phyloP scores from a whole-genome alignment of 2,888 invertebrate species.

The Ommatoiulus sabulosus region DNA sequence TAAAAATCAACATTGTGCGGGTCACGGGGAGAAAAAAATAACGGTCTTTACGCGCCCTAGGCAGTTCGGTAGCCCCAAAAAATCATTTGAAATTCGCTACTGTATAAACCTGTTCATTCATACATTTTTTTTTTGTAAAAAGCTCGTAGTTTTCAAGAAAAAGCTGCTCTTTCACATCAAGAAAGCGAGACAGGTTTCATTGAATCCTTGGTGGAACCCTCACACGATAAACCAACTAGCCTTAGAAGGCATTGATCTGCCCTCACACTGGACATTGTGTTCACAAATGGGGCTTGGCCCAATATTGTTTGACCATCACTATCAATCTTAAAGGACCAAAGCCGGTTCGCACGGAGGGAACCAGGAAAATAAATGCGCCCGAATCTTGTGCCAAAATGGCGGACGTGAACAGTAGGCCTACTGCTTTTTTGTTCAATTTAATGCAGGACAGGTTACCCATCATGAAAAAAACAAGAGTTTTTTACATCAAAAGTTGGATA shows the following conservation, averaged over 20 bases:
- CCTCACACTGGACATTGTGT: background rate
- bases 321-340: slow-evolving; percentile 11
- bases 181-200: background rate
- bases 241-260: slow-evolving; percentile 24
- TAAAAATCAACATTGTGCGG: background rate
- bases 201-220: background rate
- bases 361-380: background rate
- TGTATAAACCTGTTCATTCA: background rate
- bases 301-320: slow-evolving; percentile 27
- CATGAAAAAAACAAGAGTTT: too few species aligned
- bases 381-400: background rate
- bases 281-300: slow-evolving; percentile 24
- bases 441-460: too few species aligned
- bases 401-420: background rate
- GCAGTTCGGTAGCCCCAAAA: background rate
- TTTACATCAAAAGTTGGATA: too few species aligned
- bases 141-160: background rate
- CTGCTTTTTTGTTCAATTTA: too few species aligned
- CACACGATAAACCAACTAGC: slow-evolving; percentile 26
- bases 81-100: background rate
- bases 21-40: background rate
- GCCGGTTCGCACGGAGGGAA: background rate
- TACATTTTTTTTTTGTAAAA: background rate
- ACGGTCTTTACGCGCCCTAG: slow-evolving; percentile 18
- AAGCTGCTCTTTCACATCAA: background rate